Conservation (phyloP, 1,140 invertebrate species). For the Aphis craccivora region DNA sequence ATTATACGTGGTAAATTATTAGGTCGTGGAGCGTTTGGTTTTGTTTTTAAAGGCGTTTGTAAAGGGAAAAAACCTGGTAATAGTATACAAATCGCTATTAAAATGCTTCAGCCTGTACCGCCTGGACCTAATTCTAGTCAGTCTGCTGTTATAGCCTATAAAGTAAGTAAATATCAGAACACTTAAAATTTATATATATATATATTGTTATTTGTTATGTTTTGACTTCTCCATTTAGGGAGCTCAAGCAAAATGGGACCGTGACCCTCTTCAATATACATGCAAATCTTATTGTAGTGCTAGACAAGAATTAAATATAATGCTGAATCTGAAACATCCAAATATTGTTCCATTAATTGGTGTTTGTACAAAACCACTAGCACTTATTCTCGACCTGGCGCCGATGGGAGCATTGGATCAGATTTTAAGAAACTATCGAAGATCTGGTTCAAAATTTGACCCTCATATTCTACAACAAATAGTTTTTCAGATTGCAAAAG, state of each 20-base stretch:
- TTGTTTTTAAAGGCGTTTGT: slow-evolving; percentile 88
- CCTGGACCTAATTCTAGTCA: slow-evolving; percentile 80
- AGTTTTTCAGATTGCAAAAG: slow-evolving; percentile 82
- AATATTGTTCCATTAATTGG: slow-evolving; percentile 92
- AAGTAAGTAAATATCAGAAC: slow-evolving; percentile 66
- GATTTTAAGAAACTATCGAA: slow-evolving; percentile 80
- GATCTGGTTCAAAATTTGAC: slow-evolving; percentile 82
- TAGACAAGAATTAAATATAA: slow-evolving; percentile 90
- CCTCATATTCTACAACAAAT: slow-evolving; percentile 76
- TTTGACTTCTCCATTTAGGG: slow-evolving; percentile 66
- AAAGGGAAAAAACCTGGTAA: slow-evolving; percentile 69
- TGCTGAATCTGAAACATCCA: slow-evolving; percentile 83
- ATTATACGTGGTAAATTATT: slow-evolving; percentile 81
- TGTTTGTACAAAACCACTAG: slow-evolving; percentile 60
- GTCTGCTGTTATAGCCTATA: slow-evolving; percentile 80
- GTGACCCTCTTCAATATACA: slow-evolving; percentile 88
- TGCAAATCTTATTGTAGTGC: slow-evolving; percentile 95
- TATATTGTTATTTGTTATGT: not conserved
- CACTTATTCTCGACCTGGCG: slow-evolving; percentile 88
- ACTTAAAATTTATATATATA: not conserved
- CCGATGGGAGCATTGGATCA: slow-evolving; percentile 89
- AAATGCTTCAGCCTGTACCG: slow-evolving; percentile 93
- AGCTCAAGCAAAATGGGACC: slow-evolving; percentile 87
- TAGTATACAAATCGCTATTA: slow-evolving; percentile 85
- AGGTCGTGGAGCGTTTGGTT: slow-evolving; percentile 97